phyloP scores from a whole-genome alignment of 2,888 invertebrate genomes.

The Agrilus cyanescens region DNA sequence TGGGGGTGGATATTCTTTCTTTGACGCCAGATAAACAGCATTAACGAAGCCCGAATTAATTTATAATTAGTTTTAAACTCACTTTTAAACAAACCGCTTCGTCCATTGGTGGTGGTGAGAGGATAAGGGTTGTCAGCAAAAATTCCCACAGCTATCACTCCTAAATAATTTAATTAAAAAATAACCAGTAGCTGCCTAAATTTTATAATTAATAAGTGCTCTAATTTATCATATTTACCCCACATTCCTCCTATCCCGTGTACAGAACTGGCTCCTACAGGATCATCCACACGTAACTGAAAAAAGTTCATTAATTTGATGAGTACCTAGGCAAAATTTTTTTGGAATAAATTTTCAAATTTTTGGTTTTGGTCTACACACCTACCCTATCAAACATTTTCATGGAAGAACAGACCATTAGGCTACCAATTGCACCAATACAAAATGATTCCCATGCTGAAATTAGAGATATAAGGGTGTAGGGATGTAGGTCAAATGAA shows the following conservation, averaged over 20 bases:
- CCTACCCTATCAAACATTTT: conserved; percentile 59
- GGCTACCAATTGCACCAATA: conserved; percentile 69
- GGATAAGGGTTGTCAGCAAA: conserved; percentile 80
- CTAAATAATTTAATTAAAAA: conserved; percentile 38
- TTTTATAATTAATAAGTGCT: background rate
- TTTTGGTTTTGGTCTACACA: background rate
- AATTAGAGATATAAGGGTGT: conserved; percentile 14
- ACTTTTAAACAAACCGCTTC: conserved; percentile 66
- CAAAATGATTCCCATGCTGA: conserved; percentile 72
- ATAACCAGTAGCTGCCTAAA: background rate
- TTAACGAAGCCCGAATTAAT: no score
- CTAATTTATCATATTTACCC: conserved; percentile 37
- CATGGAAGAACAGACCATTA: conserved; percentile 56
- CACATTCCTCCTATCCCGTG: conserved; percentile 71
- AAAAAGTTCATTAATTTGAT: conserved; percentile 8
- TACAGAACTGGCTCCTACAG: conserved; percentile 83
- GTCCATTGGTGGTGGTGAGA: conserved; percentile 65
- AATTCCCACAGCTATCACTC: conserved; percentile 75
- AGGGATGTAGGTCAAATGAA: no score
- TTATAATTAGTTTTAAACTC: conserved; percentile 7
- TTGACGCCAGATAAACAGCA: no score
- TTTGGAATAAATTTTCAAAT: background rate
- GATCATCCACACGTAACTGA: conserved; percentile 68
- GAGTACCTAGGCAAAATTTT: background rate
- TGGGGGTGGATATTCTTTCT: no score